Percentiles rank a stretch among this genome's conserved stretches.
Evolutionary conservation across 2,797 vertebrate species (phyloP).

Genomic region (Heterohyrax brucei): DNA sequence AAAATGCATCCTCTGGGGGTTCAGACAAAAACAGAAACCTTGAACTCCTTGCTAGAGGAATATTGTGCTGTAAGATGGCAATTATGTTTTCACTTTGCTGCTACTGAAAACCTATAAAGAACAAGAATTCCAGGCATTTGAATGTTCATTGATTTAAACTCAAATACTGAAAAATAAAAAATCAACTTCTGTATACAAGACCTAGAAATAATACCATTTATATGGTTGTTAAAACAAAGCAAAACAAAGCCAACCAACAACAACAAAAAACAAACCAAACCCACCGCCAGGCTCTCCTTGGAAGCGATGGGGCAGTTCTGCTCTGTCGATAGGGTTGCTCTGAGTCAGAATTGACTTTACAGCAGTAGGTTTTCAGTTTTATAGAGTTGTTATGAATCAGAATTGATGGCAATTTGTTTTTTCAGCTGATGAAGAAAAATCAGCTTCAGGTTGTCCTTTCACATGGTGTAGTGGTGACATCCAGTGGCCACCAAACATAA

Average conservation of each 20-base stretch:
- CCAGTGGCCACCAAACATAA: conserved; percentile 79
- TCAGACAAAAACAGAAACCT: not conserved
- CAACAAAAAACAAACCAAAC: too few relatives aligned
- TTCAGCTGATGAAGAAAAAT: too few relatives aligned
- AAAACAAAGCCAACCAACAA: too few relatives aligned
- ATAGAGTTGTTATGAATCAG: too few relatives aligned
- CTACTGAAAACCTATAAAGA: not conserved
- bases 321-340: too few relatives aligned
- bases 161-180: conserved; percentile 32
- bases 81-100: not conserved
- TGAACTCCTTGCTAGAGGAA: not conserved
- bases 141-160: conserved; percentile 40
- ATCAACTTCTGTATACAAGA: not conserved
- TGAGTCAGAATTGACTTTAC: too few relatives aligned
- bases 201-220: not conserved
- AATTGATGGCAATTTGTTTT: too few relatives aligned
- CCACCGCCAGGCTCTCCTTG: too few relatives aligned
- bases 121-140: not conserved
- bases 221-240: too few relatives aligned
- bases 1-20: not conserved
- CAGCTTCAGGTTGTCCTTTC: not conserved
- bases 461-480: conserved; percentile 82
- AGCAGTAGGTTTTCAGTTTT: too few relatives aligned
- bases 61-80: not conserved
- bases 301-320: too few relatives aligned